Evolutionary conservation across 2,888 invertebrate species (phyloP).

Genomic region (Brachyptera putata): DNA sequence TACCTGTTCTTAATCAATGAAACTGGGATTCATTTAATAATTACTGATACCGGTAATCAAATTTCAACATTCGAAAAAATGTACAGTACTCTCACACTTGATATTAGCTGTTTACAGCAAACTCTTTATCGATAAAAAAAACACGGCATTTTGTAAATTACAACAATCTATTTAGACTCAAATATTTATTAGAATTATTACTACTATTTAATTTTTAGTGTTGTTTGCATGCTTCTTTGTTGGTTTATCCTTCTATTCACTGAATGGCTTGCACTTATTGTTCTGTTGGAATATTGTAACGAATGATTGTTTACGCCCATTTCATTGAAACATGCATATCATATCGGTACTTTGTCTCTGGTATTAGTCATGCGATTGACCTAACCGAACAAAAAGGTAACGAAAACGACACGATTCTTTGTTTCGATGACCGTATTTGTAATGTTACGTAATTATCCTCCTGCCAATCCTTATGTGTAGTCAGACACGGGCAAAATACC

Average conservation of each 20-base stretch:
- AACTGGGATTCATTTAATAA: too few relatives aligned
- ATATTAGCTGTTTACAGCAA: too few relatives aligned
- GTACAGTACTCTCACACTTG: too few relatives aligned
- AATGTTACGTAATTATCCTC: not conserved
- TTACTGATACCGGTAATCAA: too few relatives aligned
- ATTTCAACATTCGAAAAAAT: too few relatives aligned
- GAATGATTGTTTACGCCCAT: not conserved
- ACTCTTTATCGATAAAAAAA: too few relatives aligned
- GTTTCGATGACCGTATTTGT: not conserved
- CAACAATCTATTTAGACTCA: too few relatives aligned
- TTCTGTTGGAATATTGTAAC: conserved; percentile 4
- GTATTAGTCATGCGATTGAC: conserved; percentile 4
- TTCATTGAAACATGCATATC: not conserved
- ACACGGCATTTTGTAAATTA: too few relatives aligned
- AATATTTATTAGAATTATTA: too few relatives aligned
- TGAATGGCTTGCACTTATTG: conserved; percentile 17
- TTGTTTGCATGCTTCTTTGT: conserved; percentile 1
- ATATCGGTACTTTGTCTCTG: not conserved
- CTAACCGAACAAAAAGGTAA: not conserved
- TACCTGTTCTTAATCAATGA: too few relatives aligned
- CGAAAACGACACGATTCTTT: conserved; percentile 1
- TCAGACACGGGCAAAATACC: too few relatives aligned
- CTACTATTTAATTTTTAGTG: too few relatives aligned
- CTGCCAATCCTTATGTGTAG: conserved; percentile 6
- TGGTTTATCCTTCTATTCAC: not conserved